These are phyloP conservation scores for Brachionus plicatilis DNA, from an alignment of 1,140 invertebrate genomes.

Conservation along the genomic window DNA sequence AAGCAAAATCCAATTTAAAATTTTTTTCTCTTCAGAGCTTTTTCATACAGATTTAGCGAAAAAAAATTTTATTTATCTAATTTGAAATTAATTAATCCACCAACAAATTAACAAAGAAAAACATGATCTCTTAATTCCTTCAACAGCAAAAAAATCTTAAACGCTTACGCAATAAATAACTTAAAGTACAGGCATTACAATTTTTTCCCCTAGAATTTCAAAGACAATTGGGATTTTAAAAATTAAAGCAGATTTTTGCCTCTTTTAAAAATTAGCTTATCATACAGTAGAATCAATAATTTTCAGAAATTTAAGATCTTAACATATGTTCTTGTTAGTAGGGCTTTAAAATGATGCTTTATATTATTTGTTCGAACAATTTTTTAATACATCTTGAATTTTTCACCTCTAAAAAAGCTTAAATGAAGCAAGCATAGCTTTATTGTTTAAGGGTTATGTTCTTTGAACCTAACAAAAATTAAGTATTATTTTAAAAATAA, in stretches of 20 bases:
- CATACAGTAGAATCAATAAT: not conserved
- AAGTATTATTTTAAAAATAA: not conserved
- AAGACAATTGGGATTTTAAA: not conserved
- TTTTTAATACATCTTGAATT: not conserved
- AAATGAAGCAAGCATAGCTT: not conserved
- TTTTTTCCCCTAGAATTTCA: not conserved
- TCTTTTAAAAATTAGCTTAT: not conserved
- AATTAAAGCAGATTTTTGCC: not conserved
- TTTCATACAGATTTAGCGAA: not conserved
- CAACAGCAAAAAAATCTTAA: not conserved
- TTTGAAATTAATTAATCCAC: not conserved
- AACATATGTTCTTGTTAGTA: not conserved
- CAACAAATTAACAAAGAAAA: not conserved
- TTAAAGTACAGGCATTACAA: not conserved
- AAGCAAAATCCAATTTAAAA: not conserved
- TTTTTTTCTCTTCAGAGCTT: no score
- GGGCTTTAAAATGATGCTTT: not conserved
- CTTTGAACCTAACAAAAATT: not conserved
- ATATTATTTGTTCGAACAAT: not conserved
- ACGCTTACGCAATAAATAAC: not conserved
- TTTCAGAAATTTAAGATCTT: not conserved
- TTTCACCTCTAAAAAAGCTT: not conserved
- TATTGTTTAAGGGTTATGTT: not conserved
- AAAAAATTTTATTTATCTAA: not conserved
- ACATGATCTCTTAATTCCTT: not conserved